These are phyloP conservation scores for Cecropterus lyciades DNA, from an alignment of 1,140 invertebrate genomes.

Conservation along the genomic window DNA sequence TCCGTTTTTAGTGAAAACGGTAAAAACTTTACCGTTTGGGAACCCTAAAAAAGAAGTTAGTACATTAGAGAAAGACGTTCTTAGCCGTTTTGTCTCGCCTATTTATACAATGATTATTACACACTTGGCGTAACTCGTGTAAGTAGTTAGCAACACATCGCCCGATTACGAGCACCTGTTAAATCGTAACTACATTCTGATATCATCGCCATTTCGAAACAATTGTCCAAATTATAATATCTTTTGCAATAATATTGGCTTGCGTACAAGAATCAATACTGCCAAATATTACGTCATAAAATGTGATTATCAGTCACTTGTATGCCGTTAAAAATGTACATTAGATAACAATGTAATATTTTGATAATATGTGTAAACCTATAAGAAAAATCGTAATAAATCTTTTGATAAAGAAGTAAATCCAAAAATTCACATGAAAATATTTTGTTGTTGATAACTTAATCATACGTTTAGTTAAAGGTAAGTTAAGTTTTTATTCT, in stretches of 20 bases:
- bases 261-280: slow-evolving; percentile 26
- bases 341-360: neutral
- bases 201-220: slow-evolving; percentile 17
- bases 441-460: no score
- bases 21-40: no score
- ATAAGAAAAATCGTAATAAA: no score
- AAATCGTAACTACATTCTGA: slow-evolving; percentile 25
- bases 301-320: neutral
- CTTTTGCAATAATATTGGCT: slow-evolving; percentile 27
- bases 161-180: slow-evolving; percentile 16
- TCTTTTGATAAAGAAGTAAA: no score
- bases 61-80: no score
- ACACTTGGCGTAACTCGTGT: neutral
- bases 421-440: no score
- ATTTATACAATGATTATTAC: neutral
- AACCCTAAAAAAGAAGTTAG: no score
- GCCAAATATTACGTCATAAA: slow-evolving; percentile 23
- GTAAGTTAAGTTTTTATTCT: no score
- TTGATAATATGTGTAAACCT: no score
- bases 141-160: slow-evolving; percentile 5
- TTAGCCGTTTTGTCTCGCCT: no score
- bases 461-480: no score
- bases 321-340: neutral
- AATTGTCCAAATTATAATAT: slow-evolving; percentile 17
- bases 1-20: no score